Base-by-base conservation (phyloP, 2,797 vertebrate genomes). In the Sebastes jordani region DNA sequence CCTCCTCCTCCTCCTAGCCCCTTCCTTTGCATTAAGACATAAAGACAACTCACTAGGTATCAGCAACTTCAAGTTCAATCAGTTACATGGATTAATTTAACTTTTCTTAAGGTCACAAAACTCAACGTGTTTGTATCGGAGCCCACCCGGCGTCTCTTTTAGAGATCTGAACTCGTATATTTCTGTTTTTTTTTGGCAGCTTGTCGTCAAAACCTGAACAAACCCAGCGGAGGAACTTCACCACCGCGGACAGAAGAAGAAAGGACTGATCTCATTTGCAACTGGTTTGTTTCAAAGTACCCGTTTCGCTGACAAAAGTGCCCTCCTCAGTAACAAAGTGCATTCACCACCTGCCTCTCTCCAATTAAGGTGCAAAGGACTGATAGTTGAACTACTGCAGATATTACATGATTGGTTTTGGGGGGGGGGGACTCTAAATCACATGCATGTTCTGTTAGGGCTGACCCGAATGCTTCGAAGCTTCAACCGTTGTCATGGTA, bases 251-350 rank as follows among this genome's bases (percentile, higher is more conserved):
- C 88, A 73, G 82, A 85, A 86, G 82, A 85, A 85, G 64, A 84
- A 79, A 71, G 58, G 73, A 79, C 71, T 76, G 78, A 91, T 90
- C 91, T 94, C 89, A 84, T 88, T 93, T 87, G 74, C 88, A 83
- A 89, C 86, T 87, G 82, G 83, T 90, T 93, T 93, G 86, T 92
- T 93, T 94, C 59, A 89, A 92, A 95, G 95, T 96, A 96, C 95
- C 95, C 94, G 95, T 96, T 96, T 96, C 59, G 86, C 91, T 92
- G 93, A 94, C 91, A 91, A 95, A 95, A 96, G 94, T 94, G 93
- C 91, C 94, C 91, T 91, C 92, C 90, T 94, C 90, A 86, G 88
- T 94, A 94, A 95, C 94, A 96, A 96, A 96, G 95, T 96, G 96
- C 95, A 91, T 94, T 93, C 86, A 88, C 76, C 91, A 92, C 92